Base-by-base conservation (phyloP, 2,888 invertebrate species). In the Agonopterix subpropinquella region DNA sequence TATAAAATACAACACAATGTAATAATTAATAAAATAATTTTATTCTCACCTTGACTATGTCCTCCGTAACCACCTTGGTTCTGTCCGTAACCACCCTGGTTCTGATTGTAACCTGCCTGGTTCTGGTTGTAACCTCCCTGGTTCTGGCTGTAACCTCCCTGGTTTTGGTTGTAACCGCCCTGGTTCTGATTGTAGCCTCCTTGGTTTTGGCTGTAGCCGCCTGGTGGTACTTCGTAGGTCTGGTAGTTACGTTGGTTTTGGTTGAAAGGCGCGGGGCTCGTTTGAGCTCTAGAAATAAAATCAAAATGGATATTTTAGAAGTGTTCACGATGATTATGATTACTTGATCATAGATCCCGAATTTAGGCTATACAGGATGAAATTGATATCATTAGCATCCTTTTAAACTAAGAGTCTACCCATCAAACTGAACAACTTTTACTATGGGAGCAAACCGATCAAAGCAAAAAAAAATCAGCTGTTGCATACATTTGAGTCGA, bases 161-260 rank as follows among this genome's bases (percentile, higher is more conserved):
- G 41, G 10, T 35, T 15, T 47, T 58, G 57, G 15, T 57, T 45
- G 13, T 43, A 42, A 8, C 45, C 49, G 43, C 45, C 44, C 18
- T 18, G 18, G 3, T 18, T 18, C 8, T 51, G 53, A 13, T 47
- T 50, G 37, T 55, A 48, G 13, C 48, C 51, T 8, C 59, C 55
- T 0, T 65, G 64, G 41, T 58, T 61, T 28, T 69, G 67, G 45
- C 55, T 62, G 54, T 75, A 77, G n/a, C 82, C 81, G 0, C 85
- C 84, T 0, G 77, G 75, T 0, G 81, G 80, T 0, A 82, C 80
- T 43, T 82, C 80, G 53, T 70, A 80, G 0, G 81, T 80, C 65
- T 82, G 81, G 55, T 79, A 83, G 57, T 72, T 76, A 0, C 76
- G 66, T 1, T 66, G 63, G 44, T 68, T 68, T 5, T 70, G 74